Evolutionary conservation across 2,113 vertebrate genomes (phyloP).

Genomic region (Microtus ochrogaster): DNA sequence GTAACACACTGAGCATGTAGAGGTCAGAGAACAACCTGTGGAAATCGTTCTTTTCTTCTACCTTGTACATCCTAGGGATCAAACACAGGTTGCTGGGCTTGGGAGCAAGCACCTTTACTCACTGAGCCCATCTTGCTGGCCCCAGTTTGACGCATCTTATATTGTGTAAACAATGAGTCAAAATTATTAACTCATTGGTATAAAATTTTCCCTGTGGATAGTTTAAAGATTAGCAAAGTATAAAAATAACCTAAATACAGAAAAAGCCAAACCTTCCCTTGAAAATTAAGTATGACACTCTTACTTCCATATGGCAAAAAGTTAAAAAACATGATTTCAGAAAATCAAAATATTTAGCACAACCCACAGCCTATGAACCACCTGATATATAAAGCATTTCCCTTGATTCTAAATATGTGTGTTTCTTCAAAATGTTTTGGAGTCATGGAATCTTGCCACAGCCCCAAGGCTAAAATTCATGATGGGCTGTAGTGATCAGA

Average conservation of each 20-base stretch:
- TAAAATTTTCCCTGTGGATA: neutral
- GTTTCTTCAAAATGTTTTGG: conserved; percentile 44
- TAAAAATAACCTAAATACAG: conserved; percentile 45
- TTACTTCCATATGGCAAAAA: conserved; percentile 53
- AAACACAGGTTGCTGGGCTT: neutral
- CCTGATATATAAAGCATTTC: conserved; percentile 42
- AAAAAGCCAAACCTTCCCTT: conserved; percentile 31
- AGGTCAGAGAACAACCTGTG: neutral
- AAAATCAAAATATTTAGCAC: conserved; percentile 30
- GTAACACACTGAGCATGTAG: neutral
- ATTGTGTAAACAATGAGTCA: conserved; percentile 17
- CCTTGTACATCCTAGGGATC: neutral
- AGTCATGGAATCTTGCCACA: neutral
- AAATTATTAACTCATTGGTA: conserved; percentile 43
- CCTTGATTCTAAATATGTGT: neutral
- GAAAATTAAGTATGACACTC: conserved; percentile 61
- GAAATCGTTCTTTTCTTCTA: neutral
- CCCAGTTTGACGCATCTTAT: neutral
- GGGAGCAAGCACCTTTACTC: neutral
- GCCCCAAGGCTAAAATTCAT: conserved; percentile 34
- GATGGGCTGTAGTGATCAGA: neutral
- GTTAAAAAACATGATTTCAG: conserved; percentile 30
- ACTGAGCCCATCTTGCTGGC: neutral
- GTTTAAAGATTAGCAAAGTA: conserved; percentile 61
- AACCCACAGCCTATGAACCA: conserved; percentile 17